Percentiles rank a stretch among this genome's conserved stretches.
phyloP scores from a whole-genome alignment of 2,797 vertebrate genomes.

The Scleropages formosus region DNA sequence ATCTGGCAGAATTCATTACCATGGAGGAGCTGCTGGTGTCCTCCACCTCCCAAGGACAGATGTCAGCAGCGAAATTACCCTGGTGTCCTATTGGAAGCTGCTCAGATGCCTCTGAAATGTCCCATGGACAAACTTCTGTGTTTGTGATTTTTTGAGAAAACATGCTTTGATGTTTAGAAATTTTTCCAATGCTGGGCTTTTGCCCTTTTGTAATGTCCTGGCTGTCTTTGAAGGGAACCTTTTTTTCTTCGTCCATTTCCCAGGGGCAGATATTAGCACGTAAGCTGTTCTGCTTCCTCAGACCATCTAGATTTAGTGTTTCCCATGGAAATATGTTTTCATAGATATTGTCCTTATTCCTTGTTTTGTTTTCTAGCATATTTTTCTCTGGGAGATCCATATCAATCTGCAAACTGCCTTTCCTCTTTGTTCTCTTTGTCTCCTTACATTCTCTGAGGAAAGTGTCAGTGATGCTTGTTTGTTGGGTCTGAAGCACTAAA shows the following conservation, averaged over 20 bases:
- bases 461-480: conserved; percentile 56
- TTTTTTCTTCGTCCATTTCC: conserved; percentile 47
- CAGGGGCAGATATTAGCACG: conserved; percentile 64
- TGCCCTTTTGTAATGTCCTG: background rate
- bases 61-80: conserved; percentile 59
- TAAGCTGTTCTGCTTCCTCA: conserved; percentile 54
- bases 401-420: background rate
- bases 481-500: conserved; percentile 44
- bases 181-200: background rate
- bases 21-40: background rate
- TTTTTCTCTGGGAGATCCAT: background rate
- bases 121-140: conserved; percentile 12
- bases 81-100: conserved; percentile 51
- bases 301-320: conserved; percentile 6
- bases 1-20: background rate
- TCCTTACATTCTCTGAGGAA: conserved; percentile 21
- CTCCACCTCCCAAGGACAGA: conserved; percentile 64
- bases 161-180: background rate
- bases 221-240: background rate
- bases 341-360: conserved; percentile 38
- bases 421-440: background rate
- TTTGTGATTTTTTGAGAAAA: conserved; percentile 1
- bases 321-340: conserved; percentile 52
- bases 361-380: conserved; percentile 37
- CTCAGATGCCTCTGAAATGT: conserved; percentile 1